Conservation (phyloP, 92 coral and sea anemone genomes). For the Scolanthus callimorphus region DNA sequence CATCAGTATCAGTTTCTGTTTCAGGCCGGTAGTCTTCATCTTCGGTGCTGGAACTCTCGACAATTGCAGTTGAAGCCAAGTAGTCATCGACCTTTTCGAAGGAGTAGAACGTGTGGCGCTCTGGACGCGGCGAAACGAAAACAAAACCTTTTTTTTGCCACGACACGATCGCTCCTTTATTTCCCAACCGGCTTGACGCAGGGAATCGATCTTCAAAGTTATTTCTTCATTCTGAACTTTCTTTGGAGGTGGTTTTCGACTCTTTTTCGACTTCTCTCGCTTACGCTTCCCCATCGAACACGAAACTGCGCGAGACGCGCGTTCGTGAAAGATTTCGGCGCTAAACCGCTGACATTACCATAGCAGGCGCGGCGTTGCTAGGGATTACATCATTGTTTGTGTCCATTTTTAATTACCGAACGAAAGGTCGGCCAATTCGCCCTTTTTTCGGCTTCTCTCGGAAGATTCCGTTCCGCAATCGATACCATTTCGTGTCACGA, state of each 20-base stretch:
- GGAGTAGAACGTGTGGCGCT: neutral
- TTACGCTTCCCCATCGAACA: no score
- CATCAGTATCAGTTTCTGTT: neutral
- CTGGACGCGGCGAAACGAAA: no score
- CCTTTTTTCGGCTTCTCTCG: neutral
- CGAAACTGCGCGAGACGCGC: no score
- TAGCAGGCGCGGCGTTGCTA: conserved; percentile 9
- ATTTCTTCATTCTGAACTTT: neutral
- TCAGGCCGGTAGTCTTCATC: neutral
- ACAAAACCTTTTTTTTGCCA: no score
- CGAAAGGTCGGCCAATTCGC: neutral
- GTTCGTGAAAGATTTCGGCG: neutral
- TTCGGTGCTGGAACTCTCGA: neutral
- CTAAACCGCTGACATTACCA: conserved; percentile 1
- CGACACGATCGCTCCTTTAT: neutral
- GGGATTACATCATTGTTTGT: conserved; percentile 23
- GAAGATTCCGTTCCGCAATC: neutral
- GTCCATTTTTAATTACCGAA: no score
- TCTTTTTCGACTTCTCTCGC: neutral
- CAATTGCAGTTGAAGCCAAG: neutral
- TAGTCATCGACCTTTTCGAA: neutral
- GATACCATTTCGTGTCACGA: neutral
- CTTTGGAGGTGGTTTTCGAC: neutral
- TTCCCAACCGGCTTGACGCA: neutral
- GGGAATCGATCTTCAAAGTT: neutral